Evolutionary conservation across 2,113 vertebrate genomes (phyloP).

Genomic region (Carollia perspicillata): DNA sequence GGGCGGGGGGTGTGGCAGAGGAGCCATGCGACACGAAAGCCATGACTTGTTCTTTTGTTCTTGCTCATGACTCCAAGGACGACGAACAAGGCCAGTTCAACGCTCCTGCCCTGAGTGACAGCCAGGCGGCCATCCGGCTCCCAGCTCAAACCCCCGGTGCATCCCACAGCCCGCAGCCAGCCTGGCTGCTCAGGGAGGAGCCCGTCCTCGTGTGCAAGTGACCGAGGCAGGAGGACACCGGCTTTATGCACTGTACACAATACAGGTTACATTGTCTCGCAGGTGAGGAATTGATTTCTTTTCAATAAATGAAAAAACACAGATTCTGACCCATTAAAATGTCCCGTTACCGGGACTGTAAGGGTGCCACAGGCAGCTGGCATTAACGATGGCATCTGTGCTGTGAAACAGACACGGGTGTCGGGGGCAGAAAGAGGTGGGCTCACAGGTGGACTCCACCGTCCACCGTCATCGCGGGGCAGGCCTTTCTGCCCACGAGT

Average conservation of each 20-base stretch:
- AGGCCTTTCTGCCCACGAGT: not conserved
- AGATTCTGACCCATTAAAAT: not conserved
- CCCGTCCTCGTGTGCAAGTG: not conserved
- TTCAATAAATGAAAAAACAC: not conserved
- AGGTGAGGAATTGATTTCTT: not conserved
- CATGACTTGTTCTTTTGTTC: not conserved
- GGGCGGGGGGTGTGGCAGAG: fast-evolving
- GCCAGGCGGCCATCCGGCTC: not conserved
- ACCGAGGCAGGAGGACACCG: not conserved
- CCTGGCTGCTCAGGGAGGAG: not conserved
- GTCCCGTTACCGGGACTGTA: not conserved
- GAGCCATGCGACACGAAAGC: fast-evolving
- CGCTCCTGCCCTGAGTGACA: fast-evolving
- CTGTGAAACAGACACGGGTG: not conserved
- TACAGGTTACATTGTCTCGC: not conserved
- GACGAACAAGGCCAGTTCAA: not conserved
- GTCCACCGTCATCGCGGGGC: no score
- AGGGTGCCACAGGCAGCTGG: not conserved
- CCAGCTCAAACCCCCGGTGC: not conserved
- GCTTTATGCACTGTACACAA: not conserved
- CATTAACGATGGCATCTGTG: not conserved
- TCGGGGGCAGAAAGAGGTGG: not conserved
- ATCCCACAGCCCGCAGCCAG: fast-evolving
- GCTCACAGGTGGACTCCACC: fast-evolving
- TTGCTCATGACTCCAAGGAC: not conserved